Evolutionary conservation across 2,113 vertebrate species (phyloP).

Genomic region (Tachycineta bicolor): DNA sequence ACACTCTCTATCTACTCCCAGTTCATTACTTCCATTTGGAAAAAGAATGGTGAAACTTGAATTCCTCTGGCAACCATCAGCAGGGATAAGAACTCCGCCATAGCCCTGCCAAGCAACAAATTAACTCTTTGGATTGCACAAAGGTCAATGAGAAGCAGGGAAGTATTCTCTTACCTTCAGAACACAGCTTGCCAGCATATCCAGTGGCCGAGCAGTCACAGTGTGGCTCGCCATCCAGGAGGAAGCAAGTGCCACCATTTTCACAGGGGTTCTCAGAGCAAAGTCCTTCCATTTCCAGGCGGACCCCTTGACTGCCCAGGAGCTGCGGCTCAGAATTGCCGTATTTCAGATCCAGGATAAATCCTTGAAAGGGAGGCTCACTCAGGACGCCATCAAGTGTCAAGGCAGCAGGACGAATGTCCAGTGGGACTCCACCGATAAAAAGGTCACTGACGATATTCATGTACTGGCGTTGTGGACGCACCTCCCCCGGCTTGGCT

Average conservation of each 20-base stretch:
- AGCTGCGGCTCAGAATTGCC: slow-evolving; percentile 89
- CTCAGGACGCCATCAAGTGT: slow-evolving; percentile 86
- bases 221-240: slow-evolving; percentile 88
- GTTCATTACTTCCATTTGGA: not conserved
- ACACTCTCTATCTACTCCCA: not conserved
- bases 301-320: slow-evolving; percentile 87
- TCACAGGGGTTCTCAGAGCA: slow-evolving; percentile 93
- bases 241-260: slow-evolving; percentile 92
- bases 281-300: slow-evolving; percentile 88
- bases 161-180: slow-evolving; percentile 87
- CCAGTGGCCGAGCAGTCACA: slow-evolving; percentile 96
- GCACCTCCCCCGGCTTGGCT: slow-evolving; percentile 84
- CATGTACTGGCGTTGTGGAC: slow-evolving; percentile 90
- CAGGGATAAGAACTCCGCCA: not conserved
- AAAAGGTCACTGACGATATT: slow-evolving; percentile 96
- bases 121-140: not conserved
- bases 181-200: slow-evolving; percentile 90
- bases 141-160: not conserved
- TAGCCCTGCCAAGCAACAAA: not conserved
- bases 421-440: slow-evolving; percentile 88
- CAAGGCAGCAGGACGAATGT: slow-evolving; percentile 88
- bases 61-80: not conserved
- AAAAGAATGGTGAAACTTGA: not conserved
- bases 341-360: slow-evolving; percentile 91
- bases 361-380: slow-evolving; percentile 87